phyloP scores from a whole-genome alignment of 2,888 invertebrate species.

The Eucera pruinosa region DNA sequence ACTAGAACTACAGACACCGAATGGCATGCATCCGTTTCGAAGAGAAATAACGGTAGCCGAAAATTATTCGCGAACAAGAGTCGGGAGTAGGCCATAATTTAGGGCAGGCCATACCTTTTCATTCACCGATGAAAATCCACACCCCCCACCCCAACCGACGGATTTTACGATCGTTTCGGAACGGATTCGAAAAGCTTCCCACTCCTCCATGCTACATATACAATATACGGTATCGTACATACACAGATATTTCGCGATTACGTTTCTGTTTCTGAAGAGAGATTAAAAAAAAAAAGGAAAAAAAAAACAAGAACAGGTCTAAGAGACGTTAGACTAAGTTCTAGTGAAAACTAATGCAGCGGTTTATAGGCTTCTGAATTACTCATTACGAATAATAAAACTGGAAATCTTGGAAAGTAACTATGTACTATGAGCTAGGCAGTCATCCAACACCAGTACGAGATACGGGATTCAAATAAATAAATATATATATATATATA shows the following conservation, averaged over 20 bases:
- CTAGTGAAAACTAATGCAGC: conserved; percentile 79
- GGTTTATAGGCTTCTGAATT: conserved; percentile 65
- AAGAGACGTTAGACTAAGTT: conserved; percentile 70
- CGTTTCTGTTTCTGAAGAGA: conserved; percentile 15
- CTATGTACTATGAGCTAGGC: conserved; percentile 83
- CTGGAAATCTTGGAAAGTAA: conserved; percentile 72
- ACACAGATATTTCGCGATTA: conserved; percentile 36
- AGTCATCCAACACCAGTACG: conserved; percentile 82
- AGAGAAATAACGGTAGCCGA: not conserved
- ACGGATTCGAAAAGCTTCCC: conserved; percentile 36
- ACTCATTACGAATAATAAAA: conserved; percentile 70
- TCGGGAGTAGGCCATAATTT: conserved; percentile 23
- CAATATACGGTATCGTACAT: conserved; percentile 32
- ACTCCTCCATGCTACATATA: conserved; percentile 49
- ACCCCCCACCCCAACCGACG: conserved; percentile 1
- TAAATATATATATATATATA: conserved; percentile 56
- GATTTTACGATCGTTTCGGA: conserved; percentile 14
- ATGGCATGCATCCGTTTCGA: conserved; percentile 55
- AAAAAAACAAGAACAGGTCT: conserved; percentile 47
- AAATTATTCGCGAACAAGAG: conserved; percentile 21
- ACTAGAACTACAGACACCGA: conserved; percentile 74
- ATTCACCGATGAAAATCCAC: conserved; percentile 35
- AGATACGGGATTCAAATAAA: conserved; percentile 72
- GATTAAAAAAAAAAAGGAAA: not conserved
- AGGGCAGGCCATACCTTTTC: conserved; percentile 27